A percentile compares a stretch with the other conserved stretches of the same genome.
Evolutionary conservation across 2,888 invertebrate genomes (phyloP).

Genomic region (Rhogogaster chlorosoma): DNA sequence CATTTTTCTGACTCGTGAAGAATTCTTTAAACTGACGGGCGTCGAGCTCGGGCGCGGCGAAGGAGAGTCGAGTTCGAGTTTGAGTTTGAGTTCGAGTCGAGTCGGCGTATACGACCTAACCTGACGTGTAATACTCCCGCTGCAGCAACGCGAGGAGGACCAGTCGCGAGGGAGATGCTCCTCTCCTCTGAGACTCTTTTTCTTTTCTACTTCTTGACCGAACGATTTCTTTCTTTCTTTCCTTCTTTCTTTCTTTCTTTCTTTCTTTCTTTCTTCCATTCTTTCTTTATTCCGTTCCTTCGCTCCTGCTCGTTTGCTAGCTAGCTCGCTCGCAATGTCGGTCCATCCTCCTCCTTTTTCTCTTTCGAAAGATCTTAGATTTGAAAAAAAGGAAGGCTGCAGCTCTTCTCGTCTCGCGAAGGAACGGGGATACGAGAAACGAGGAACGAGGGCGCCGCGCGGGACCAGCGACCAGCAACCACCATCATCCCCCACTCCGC

Average conservation of each 20-base stretch:
- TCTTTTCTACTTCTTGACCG: slow-evolving; percentile 53
- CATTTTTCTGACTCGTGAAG: slow-evolving; percentile 78
- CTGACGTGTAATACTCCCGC: slow-evolving; percentile 47
- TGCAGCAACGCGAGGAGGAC: slow-evolving; percentile 36
- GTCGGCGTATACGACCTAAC: slow-evolving; percentile 34
- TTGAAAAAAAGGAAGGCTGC: slow-evolving; percentile 49
- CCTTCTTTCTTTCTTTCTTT: slow-evolving; percentile 18
- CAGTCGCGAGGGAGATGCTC: slow-evolving; percentile 64
- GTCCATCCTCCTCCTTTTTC: slow-evolving; percentile 13
- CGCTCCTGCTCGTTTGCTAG: background rate
- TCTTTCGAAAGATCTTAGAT: slow-evolving; percentile 55
- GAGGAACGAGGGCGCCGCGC: slow-evolving; percentile 30
- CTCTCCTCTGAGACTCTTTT: slow-evolving; percentile 38
- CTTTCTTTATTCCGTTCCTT: background rate
- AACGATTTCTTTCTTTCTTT: slow-evolving; percentile 48
- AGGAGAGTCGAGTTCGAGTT: slow-evolving; percentile 35
- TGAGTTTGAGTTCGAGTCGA: slow-evolving; percentile 12
- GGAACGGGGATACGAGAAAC: slow-evolving; percentile 16
- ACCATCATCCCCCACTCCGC: background rate
- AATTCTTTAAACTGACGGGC: slow-evolving; percentile 77
- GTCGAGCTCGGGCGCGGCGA: slow-evolving; percentile 65
- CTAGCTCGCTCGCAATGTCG: background rate
- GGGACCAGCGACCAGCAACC: background rate
- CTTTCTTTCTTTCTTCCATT: slow-evolving; percentile 2
- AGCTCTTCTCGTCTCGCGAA: slow-evolving; percentile 24